These are phyloP conservation scores for Holothuria glaberrima DNA, from an alignment of 35 echinoderm and acorn worm genomes.

Conservation along the genomic window DNA sequence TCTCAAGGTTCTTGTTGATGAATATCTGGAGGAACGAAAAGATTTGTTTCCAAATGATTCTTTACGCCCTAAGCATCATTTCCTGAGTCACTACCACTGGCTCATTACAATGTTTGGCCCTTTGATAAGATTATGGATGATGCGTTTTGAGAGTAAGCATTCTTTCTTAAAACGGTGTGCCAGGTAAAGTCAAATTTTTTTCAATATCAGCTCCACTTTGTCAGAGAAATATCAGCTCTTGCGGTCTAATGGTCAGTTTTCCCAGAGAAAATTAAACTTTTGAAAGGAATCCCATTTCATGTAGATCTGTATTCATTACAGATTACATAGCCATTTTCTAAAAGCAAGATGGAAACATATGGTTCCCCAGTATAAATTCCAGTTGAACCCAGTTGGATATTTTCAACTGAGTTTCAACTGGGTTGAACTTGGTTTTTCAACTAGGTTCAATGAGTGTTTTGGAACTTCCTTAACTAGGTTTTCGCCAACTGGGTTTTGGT, in stretches of 20 bases:
- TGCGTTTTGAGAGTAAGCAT: constrained; percentile 30
- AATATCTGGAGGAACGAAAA: constrained; percentile 49
- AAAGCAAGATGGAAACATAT: no score
- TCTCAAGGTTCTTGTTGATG: constrained; percentile 54
- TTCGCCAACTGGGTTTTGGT: no score
- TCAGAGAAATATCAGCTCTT: constrained; percentile 30
- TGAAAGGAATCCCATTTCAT: neutral
- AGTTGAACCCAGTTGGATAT: no score
- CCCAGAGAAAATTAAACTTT: neutral
- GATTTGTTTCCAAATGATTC: constrained; percentile 29
- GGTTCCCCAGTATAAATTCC: no score
- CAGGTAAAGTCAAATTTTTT: neutral
- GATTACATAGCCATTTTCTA: no score
- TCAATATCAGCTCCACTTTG: neutral
- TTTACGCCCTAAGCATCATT: constrained; percentile 53
- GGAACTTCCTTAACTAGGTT: no score
- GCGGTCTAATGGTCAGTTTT: neutral
- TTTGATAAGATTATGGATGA: neutral
- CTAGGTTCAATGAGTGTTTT: no score
- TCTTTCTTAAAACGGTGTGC: constrained; percentile 21
- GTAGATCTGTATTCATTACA: neutral
- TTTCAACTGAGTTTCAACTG: no score
- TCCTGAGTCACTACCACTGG: neutral
- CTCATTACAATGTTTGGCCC: constrained; percentile 46
- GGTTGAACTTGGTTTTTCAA: no score